Evolutionary conservation across 2,888 invertebrate species (phyloP).

Genomic region (Rhorus exstirpatorius): DNA sequence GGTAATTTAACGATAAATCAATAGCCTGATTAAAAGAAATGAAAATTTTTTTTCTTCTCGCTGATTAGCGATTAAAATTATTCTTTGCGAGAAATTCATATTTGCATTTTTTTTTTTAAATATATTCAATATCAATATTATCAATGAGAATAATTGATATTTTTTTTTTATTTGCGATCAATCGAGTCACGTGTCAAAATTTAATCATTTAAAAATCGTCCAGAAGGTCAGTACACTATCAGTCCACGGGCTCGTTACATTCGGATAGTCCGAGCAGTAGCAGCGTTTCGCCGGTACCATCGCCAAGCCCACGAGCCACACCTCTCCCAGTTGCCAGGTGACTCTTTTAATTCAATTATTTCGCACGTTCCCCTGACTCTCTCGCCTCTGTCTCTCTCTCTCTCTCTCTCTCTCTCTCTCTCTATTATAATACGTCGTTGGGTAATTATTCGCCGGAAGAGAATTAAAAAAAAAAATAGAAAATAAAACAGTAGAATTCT

Average conservation of each 20-base stretch:
- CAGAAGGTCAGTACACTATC: conserved; percentile 93
- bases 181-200: background rate
- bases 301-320: conserved; percentile 91
- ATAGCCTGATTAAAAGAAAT: background rate
- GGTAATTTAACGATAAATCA: too few relatives aligned
- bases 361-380: conserved; percentile 41
- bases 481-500: background rate
- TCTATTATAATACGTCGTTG: too few relatives aligned
- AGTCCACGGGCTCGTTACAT: conserved; percentile 93
- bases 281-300: conserved; percentile 94
- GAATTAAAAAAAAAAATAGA: conserved; percentile 22
- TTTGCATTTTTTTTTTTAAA: too few relatives aligned
- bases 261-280: conserved; percentile 94
- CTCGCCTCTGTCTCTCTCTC: conserved; percentile 18
- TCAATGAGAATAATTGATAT: too few relatives aligned
- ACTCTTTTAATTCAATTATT: conserved; percentile 56
- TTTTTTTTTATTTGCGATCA: too few relatives aligned
- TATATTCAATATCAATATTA: too few relatives aligned
- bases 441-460: conserved; percentile 5
- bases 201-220: conserved; percentile 74
- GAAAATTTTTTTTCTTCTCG: conserved; percentile 1
- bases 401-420: background rate
- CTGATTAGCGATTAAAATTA: too few relatives aligned
- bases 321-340: conserved; percentile 88
- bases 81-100: too few relatives aligned